A percentile compares a stretch with the other conserved stretches of the same genome.
Evolutionary conservation across 2,113 vertebrate genomes (phyloP).

Genomic region (Upupa epops): DNA sequence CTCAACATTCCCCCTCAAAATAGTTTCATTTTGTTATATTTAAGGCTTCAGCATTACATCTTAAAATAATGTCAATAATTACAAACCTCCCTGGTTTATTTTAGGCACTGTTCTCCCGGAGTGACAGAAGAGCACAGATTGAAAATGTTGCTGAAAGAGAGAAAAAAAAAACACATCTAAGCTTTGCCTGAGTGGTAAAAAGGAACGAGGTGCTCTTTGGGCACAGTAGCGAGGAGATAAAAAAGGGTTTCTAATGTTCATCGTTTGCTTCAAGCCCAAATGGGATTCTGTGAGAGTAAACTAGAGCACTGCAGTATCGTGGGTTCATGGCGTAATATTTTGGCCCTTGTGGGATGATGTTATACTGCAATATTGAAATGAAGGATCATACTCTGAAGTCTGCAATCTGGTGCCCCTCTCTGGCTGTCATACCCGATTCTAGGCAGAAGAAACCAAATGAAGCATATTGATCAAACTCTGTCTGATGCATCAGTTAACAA

Average conservation of each 20-base stretch:
- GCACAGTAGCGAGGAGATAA: not conserved
- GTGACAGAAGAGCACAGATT: slow-evolving; percentile 39
- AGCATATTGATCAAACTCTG: not conserved
- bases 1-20: slow-evolving; percentile 54
- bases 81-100: slow-evolving; percentile 45
- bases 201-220: not conserved
- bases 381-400: not conserved
- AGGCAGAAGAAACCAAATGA: not conserved
- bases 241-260: not conserved
- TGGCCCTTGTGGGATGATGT: not conserved
- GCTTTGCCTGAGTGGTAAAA: slow-evolving; percentile 9
- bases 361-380: not conserved
- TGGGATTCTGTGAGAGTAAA: not conserved
- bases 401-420: slow-evolving; percentile 42
- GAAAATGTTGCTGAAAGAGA: slow-evolving; percentile 23
- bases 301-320: not conserved
- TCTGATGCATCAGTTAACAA: slow-evolving; percentile 6
- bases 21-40: slow-evolving; percentile 33
- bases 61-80: slow-evolving; percentile 58
- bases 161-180: slow-evolving; percentile 14
- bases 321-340: not conserved
- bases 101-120: slow-evolving; percentile 11
- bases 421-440: not conserved
- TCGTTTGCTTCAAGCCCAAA: not conserved
- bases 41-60: slow-evolving; percentile 19